Base-by-base conservation (phyloP, 1,140 invertebrate genomes). In the Eriosoma lanigerum region DNA sequence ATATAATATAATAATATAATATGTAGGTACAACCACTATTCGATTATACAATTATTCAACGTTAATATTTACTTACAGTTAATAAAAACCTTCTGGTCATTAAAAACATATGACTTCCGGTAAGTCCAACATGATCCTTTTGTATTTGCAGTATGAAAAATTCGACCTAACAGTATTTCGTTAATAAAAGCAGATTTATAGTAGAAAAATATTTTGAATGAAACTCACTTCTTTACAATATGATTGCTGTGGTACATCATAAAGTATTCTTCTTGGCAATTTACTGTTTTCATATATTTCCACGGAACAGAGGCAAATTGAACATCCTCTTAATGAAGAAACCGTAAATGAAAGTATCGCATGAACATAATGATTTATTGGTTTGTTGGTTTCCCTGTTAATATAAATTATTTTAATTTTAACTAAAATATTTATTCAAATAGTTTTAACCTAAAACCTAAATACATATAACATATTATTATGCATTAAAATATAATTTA, bases 31-130 rank as follows among this genome's bases (percentile, higher is more conserved):
- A n/a, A 38, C 32, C 32, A 4, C 3, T 38, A 38, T 38, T 38
- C 8, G 3, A 38, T 38, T 4, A 38, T 38, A 38, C 8, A 38
- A 38, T 38, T 38, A 38, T 4, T 4, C 32, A 38, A 4, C 32
- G 32, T 0, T 21, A 48, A 26, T n/a, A n/a, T 12, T 26, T 26
- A 80, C 81, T 62, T 29, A 82, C 82, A 24, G 82, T 82, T 46
- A 82, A 72, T 56, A 82, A 73, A 24, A 82, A 81, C 13, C 48
- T 68, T 76, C 81, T 81, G 44, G 75, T 82, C 82, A 82, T 82
- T 48, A 81, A 82, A 81, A 82, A 82, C 78, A 82, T 73, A 29
- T 82, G 81, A 60, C 82, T 81, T 19, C 82, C 82, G 6, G 75
- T 80, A 10, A 82, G 60, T n/a, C 66, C 62, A 2, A 81, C 19